phyloP scores from a whole-genome alignment of 2,888 invertebrate genomes.

The Erynnis tages region DNA sequence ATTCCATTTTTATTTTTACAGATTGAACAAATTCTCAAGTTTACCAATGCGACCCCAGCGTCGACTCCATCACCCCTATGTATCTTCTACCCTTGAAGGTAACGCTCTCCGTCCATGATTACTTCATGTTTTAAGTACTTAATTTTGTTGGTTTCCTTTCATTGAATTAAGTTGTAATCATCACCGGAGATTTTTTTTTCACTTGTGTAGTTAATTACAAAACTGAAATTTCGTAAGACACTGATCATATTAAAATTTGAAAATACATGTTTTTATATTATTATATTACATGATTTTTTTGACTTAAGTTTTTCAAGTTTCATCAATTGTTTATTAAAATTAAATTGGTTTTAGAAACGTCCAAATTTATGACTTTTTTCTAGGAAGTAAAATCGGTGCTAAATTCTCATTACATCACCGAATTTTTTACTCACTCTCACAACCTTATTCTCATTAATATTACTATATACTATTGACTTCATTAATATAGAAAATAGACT shows the following conservation, averaged over 20 bases:
- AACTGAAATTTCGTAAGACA: too few relatives aligned
- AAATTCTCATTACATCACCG: neutral
- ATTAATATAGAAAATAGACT: too few relatives aligned
- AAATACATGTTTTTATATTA: too few relatives aligned
- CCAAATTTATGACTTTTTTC: neutral
- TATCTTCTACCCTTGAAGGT: constrained; percentile 38
- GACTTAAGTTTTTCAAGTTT: neutral
- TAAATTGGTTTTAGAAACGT: neutral
- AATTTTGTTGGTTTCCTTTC: constrained; percentile 60
- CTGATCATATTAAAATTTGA: too few relatives aligned
- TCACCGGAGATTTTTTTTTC: neutral
- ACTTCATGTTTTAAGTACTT: constrained; percentile 74
- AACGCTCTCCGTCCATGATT: constrained; percentile 73
- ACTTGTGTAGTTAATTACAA: too few relatives aligned
- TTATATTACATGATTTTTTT: too few relatives aligned
- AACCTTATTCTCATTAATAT: neutral
- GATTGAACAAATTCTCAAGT: neutral
- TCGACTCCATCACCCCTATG: neutral
- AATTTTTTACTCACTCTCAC: neutral
- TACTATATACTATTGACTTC: too few relatives aligned
- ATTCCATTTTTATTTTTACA: neutral
- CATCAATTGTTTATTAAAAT: neutral
- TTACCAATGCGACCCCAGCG: constrained; percentile 1
- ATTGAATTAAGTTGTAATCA: constrained; percentile 3
- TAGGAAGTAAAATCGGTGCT: constrained; percentile 2